Evolutionary conservation across 2,113 vertebrate genomes (phyloP).

Genomic region (Cololabis saira): DNA sequence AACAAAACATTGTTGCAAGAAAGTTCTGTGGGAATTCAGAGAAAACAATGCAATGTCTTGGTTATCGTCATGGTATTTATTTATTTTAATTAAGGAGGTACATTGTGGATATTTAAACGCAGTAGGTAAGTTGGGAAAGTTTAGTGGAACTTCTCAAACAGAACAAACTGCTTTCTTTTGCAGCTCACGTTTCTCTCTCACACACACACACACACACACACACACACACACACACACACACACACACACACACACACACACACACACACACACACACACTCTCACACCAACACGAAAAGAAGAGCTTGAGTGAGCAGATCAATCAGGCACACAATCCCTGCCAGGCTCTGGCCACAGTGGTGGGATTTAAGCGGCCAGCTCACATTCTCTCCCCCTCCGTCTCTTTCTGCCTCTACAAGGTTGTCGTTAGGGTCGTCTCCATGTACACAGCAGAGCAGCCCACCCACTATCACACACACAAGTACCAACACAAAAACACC

Average conservation of each 20-base stretch:
- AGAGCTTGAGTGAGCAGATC: constrained; percentile 37
- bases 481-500: constrained; percentile 19
- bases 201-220: background rate
- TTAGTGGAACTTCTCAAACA: background rate
- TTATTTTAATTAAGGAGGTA: too few species aligned
- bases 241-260: background rate
- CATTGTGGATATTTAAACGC: too few species aligned
- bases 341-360: constrained; percentile 15
- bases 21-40: too few species aligned
- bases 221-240: too few species aligned
- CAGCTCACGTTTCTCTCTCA: background rate
- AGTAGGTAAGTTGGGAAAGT: background rate
- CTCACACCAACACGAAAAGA: constrained; percentile 3
- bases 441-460: constrained; percentile 71
- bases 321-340: constrained; percentile 35
- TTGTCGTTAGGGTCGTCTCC: constrained; percentile 69
- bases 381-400: constrained; percentile 17
- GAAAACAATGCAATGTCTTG: too few species aligned
- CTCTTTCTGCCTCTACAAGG: constrained; percentile 31
- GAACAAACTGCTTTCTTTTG: background rate
- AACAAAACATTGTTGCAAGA: too few species aligned
- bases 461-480: constrained; percentile 44
- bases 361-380: constrained; percentile 44
- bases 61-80: too few species aligned
- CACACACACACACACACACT: constrained; percentile 2